Percentiles rank a stretch among this genome's conserved stretches.
These are phyloP conservation scores for Meloidogyne exigua DNA, from an alignment of 1,140 invertebrate genomes.

Conservation along the genomic window DNA sequence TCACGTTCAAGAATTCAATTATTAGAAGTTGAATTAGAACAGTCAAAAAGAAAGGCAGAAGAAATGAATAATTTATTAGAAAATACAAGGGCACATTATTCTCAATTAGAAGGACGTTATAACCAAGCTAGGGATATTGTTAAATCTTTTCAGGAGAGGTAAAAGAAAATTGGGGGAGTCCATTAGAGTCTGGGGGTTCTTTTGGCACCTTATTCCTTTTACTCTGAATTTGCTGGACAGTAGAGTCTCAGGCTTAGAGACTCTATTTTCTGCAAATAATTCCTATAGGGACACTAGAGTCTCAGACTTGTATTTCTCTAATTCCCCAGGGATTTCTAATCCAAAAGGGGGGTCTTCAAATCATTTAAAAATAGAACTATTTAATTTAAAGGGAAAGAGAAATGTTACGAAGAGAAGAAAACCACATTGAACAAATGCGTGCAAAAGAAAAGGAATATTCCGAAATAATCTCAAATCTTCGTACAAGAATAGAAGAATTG, in stretches of 20 bases:
- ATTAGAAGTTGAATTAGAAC: constrained; percentile 53
- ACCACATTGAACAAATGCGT: constrained; percentile 55
- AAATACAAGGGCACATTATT: constrained; percentile 49
- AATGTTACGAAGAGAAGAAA: constrained; percentile 57
- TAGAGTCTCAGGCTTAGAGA: too few relatives aligned
- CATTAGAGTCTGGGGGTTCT: constrained; percentile 4
- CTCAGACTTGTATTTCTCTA: too few relatives aligned
- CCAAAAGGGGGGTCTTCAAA: too few relatives aligned
- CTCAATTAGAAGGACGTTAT: constrained; percentile 57
- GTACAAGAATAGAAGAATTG: constrained; percentile 56
- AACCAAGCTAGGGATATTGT: constrained; percentile 57
- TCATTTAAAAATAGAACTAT: too few relatives aligned
- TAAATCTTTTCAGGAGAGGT: constrained; percentile 55
- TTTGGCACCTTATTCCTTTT: too few relatives aligned
- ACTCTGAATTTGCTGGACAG: too few relatives aligned
- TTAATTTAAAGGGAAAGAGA: constrained; percentile 53
- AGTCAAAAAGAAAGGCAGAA: constrained; percentile 56
- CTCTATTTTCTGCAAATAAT: too few relatives aligned
- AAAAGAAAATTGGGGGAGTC: background rate
- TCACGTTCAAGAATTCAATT: constrained; percentile 44
- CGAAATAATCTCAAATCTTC: constrained; percentile 46
- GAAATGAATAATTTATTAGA: constrained; percentile 54
- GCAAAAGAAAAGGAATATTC: constrained; percentile 58
- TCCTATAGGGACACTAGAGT: too few relatives aligned
- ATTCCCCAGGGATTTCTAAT: too few relatives aligned